Conservation (phyloP, 1,140 invertebrate species). For the Achatina immaculata region DNA sequence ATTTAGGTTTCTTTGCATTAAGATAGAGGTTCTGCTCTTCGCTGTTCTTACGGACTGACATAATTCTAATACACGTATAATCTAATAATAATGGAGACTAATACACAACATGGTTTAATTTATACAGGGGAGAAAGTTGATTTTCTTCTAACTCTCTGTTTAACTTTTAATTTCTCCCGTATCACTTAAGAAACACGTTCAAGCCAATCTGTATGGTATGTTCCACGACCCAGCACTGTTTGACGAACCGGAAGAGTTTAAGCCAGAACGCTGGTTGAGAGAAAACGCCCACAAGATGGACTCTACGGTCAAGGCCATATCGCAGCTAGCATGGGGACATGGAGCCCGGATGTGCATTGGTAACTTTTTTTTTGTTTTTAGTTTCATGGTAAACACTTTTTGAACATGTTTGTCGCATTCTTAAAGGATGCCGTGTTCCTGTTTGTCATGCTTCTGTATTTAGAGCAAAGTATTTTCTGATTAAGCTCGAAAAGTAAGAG, state of each 20-base stretch:
- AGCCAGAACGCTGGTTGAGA: conserved; percentile 77
- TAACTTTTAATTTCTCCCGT: too few species aligned
- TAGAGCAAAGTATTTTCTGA: neutral
- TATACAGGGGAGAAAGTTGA: too few species aligned
- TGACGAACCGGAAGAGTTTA: conserved; percentile 80
- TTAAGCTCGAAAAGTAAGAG: too few species aligned
- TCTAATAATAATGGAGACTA: too few species aligned
- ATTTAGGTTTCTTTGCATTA: too few species aligned
- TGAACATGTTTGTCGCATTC: too few species aligned
- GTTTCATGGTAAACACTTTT: neutral
- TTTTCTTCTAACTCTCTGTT: too few species aligned
- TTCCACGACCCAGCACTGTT: conserved; percentile 73
- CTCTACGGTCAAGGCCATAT: conserved; percentile 84
- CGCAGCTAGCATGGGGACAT: conserved; percentile 84
- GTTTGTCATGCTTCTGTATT: neutral
- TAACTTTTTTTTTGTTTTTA: conserved; percentile 35
- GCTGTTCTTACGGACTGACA: too few species aligned
- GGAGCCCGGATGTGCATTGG: conserved; percentile 78
- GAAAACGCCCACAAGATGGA: conserved; percentile 77
- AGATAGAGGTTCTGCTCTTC: too few species aligned
- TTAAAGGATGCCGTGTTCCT: too few species aligned
- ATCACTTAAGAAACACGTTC: conserved; percentile 91
- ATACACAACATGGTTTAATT: too few species aligned
- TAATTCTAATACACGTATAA: too few species aligned
- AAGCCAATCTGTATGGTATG: conserved; percentile 71